Evolutionary conservation across 2,113 vertebrate species (phyloP), one percentile per base, ranked within the genome.

Genomic region (Mola mola): DNA sequence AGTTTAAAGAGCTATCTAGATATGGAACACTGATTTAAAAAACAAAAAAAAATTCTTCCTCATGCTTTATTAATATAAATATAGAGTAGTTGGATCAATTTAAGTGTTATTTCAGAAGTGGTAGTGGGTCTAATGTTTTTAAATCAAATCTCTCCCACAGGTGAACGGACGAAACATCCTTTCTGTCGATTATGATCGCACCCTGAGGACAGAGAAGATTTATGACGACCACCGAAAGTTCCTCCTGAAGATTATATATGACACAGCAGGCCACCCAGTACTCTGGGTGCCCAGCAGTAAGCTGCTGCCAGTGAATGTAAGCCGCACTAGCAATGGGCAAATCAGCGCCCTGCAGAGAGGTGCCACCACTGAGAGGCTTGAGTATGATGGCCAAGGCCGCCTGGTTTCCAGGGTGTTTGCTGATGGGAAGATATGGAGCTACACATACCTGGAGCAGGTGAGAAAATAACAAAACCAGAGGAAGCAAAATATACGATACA

Each of bases 191-290:
- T 99, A 98, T 52, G 97, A 99, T 87, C 95, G 97, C 82, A 96
- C 93, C 29, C 93, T 95, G 61, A 94, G 95, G 93, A 99, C 95
- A 4, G 97, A 99, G 82, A 98, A 98, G 88, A 97, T 99, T 92
- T 99, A 99, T 10, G 97, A 99, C 13, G 97, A 99, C 92, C 97
- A 98, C 87, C 94, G 97, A 78, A 99, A 99, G 86, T 99, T 98
- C 71, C 94, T 98, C 17, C 90, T 99, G 87, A 94, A 96, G 89
- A 98, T 99, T 53, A 93, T 94, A 75, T 99, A 98, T 3, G 97
- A 98, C 91, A 90, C 89, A 0, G 94, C 96, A 0, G 97, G 97
- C 3, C 97, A 98, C 73, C 97, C 97, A 0, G 95, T 96, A 6
- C 93, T 99, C 52, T 99, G 97, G 97, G 91, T 96, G 36, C 97